These are phyloP conservation scores for Diarsia dahlii DNA, from an alignment of 2,888 invertebrate species.

Conservation along the genomic window DNA sequence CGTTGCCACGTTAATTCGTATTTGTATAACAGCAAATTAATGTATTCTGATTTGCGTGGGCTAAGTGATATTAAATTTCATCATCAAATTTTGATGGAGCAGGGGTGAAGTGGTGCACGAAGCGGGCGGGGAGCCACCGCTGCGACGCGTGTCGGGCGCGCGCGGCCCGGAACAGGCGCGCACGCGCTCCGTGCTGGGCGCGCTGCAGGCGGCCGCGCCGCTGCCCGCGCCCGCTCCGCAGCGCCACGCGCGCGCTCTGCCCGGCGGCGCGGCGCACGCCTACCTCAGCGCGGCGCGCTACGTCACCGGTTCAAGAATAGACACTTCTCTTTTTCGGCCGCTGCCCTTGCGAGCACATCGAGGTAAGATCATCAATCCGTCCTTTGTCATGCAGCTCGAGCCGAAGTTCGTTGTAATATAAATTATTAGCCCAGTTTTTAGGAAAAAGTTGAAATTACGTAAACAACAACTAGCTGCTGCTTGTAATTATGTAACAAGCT, in stretches of 20 bases:
- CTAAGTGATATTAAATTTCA: slow-evolving; percentile 21
- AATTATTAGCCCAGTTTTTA: background rate
- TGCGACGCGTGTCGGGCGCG: slow-evolving; percentile 68
- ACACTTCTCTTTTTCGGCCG: slow-evolving; percentile 86
- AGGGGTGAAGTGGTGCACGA: slow-evolving; percentile 84
- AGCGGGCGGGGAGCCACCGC: slow-evolving; percentile 65
- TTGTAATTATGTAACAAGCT: background rate
- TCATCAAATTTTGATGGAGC: too few relatives aligned
- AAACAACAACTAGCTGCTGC: too few relatives aligned
- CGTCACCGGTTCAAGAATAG: slow-evolving; percentile 92
- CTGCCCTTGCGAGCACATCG: slow-evolving; percentile 81
- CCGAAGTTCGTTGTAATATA: background rate
- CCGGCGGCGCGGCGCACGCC: slow-evolving; percentile 93
- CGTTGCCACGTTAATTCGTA: too few relatives aligned
- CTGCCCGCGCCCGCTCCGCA: slow-evolving; percentile 46
- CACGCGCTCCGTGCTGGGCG: slow-evolving; percentile 93
- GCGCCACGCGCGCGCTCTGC: slow-evolving; percentile 46
- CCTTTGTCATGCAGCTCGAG: background rate
- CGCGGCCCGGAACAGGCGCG: slow-evolving; percentile 86
- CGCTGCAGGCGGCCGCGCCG: slow-evolving; percentile 84
- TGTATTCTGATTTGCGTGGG: background rate
- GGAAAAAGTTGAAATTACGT: too few relatives aligned
- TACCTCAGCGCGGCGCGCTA: slow-evolving; percentile 95
- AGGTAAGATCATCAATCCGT: slow-evolving; percentile 69
- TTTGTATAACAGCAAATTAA: too few relatives aligned